Evolutionary conservation across 1,140 invertebrate genomes (phyloP).

Genomic region (Cydia pomonella): DNA sequence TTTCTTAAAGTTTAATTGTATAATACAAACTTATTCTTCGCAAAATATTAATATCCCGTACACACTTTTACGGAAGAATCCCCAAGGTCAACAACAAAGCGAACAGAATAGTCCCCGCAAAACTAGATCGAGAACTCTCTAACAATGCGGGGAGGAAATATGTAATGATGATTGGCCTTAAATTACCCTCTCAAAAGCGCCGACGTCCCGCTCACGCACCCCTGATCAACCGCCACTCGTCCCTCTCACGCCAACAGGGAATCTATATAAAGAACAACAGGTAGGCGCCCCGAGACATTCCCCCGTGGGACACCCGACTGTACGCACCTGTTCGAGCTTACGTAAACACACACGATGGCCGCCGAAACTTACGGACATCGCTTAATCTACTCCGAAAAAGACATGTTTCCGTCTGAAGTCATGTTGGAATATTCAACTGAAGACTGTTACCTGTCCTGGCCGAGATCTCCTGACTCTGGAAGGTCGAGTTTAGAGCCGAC

Average conservation of each 20-base stretch:
- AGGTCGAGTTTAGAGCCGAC: constrained; percentile 75
- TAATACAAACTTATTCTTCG: neutral
- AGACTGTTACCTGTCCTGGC: constrained; percentile 72
- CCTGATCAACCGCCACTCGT: constrained; percentile 37
- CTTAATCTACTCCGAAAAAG: constrained; percentile 71
- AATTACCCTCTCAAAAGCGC: constrained; percentile 69
- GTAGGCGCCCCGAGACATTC: constrained; percentile 61
- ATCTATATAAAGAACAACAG: constrained; percentile 71
- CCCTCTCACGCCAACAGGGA: constrained; percentile 61
- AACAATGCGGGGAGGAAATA: constrained; percentile 71
- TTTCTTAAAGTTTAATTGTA: neutral
- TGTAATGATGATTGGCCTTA: constrained; percentile 79
- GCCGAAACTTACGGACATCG: constrained; percentile 79
- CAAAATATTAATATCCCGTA: neutral
- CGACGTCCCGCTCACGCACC: constrained; percentile 52
- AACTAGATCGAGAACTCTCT: constrained; percentile 45
- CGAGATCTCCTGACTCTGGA: constrained; percentile 77
- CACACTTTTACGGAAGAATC: constrained; percentile 32
- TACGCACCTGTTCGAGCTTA: constrained; percentile 50
- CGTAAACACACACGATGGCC: constrained; percentile 54
- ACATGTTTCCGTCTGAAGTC: constrained; percentile 68
- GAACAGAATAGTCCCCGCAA: constrained; percentile 24
- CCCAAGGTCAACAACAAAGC: constrained; percentile 20
- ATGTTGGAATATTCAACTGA: constrained; percentile 71
- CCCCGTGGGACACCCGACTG: constrained; percentile 59